Evolutionary conservation across 2,888 invertebrate genomes (phyloP).

Genomic region (Elysia crispata): DNA sequence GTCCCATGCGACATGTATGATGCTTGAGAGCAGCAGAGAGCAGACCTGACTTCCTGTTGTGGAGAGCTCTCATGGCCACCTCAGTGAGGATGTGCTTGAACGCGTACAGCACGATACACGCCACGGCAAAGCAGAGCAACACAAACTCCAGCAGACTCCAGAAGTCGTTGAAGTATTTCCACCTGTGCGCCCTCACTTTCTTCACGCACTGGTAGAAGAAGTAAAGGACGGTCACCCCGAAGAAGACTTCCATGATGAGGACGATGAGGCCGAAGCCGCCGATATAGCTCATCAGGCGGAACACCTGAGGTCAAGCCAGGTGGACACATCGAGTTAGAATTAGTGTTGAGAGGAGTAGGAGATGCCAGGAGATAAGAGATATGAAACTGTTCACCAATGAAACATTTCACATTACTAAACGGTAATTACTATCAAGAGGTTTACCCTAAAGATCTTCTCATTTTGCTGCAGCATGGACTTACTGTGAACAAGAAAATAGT

Average conservation of each 20-base stretch:
- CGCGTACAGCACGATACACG: conserved; percentile 77
- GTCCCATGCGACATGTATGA: no score
- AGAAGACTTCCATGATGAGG: conserved; percentile 76
- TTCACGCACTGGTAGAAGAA: conserved; percentile 76
- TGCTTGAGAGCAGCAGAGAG: no score
- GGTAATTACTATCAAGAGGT: no score
- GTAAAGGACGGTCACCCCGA: conserved; percentile 76
- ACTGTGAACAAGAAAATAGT: no score
- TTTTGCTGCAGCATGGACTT: no score
- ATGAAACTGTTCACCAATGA: no score
- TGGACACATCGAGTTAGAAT: no score
- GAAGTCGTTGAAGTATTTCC: conserved; percentile 77
- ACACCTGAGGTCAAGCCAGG: conserved; percentile 68
- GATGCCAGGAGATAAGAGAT: no score
- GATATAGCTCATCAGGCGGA: conserved; percentile 77
- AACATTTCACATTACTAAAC: no score
- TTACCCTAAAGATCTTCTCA: no score
- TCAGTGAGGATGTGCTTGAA: conserved; percentile 75
- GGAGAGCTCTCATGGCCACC: conserved; percentile 70
- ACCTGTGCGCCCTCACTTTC: conserved; percentile 71
- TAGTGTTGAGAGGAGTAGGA: no score
- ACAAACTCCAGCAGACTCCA: conserved; percentile 78
- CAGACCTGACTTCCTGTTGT: conserved; percentile 72
- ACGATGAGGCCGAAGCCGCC: conserved; percentile 77
- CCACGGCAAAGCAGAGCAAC: conserved; percentile 75